These are phyloP conservation scores for Lepus europaeus DNA, from an alignment of 2,113 vertebrate genomes.

Conservation along the genomic window DNA sequence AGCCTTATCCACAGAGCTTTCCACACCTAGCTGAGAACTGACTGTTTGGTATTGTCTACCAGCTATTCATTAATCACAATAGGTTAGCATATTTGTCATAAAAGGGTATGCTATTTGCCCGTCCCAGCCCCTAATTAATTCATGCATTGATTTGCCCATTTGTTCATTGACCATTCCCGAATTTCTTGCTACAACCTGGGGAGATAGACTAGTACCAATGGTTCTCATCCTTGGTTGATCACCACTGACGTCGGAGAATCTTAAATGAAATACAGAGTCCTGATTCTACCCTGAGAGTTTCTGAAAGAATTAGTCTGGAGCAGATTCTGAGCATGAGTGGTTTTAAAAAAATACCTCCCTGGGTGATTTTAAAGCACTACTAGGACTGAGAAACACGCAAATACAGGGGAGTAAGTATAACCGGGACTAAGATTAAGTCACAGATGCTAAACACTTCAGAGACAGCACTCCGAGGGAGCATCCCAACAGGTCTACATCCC, in stretches of 20 bases:
- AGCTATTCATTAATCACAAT: background rate
- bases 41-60: background rate
- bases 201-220: background rate
- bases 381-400: background rate
- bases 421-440: background rate
- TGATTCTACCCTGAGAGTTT: background rate
- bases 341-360: constrained; percentile 4
- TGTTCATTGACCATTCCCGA: background rate
- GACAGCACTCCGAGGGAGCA: too few species aligned
- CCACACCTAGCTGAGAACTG: background rate
- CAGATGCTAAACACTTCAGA: background rate
- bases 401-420: background rate
- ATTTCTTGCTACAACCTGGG: background rate
- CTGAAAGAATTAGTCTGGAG: background rate
- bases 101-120: background rate
- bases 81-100: background rate
- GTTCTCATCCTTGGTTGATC: background rate
- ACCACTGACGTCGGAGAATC: background rate
- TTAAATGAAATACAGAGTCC: background rate
- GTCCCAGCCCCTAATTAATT: background rate
- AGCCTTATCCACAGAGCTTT: background rate
- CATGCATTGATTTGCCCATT: background rate
- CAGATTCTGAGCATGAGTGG: background rate
- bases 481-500: background rate
- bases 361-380: background rate